Evolutionary conservation across 1,140 invertebrate species (phyloP), one percentile per base, ranked within the genome.

Genomic region (Drosophila mayri): DNA sequence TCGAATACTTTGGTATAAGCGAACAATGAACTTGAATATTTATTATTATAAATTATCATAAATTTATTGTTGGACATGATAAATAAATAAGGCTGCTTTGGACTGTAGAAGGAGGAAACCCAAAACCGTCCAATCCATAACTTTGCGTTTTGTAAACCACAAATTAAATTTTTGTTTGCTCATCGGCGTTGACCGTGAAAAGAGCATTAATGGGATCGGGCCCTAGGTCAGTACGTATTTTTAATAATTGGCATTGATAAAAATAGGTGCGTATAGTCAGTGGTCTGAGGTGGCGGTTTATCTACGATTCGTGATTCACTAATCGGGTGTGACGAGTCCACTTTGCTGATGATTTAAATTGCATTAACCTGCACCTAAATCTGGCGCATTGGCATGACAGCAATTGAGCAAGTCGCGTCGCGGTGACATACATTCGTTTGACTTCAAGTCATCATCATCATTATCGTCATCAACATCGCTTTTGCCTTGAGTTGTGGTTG

Each of bases 1-100:
- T 35, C 52, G 46, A 76, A 62, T 64, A 57, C 55, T 49, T 52
- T 50, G 50, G 60, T 59, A 55, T 37, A 46, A 20, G 35, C 50
- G 60, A 87, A 61, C 79, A 87, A 88, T 81, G 70, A 86, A 86
- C 82, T 87, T 87, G 66, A 79, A 59, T 62, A 64, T 79, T 76
- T 72, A 67, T 25, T 25, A 25, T 25, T 25, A 25, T 25, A 88
- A 88, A 70, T 68, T 73, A 64, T 58, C 64, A 40, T 18, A 52
- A 35, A 55, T 41, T 50, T 18, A 43, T 52, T 16, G 20, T 25
- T 44, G 12, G 43, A 25, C 54, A 41, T 41, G 16, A 47, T 43
- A 58, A 25, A 55, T 59, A 60, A 72, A 76, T 76, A 84, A 61
- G 68, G 65, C 49, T 66, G 40, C 30, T 68, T 11, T 50, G 28